Percentiles rank a stretch among this genome's conserved stretches.
Conservation (phyloP, 30 jellyfish, hydroid and myxozoan genomes). For the Turritopsis rubra region DNA sequence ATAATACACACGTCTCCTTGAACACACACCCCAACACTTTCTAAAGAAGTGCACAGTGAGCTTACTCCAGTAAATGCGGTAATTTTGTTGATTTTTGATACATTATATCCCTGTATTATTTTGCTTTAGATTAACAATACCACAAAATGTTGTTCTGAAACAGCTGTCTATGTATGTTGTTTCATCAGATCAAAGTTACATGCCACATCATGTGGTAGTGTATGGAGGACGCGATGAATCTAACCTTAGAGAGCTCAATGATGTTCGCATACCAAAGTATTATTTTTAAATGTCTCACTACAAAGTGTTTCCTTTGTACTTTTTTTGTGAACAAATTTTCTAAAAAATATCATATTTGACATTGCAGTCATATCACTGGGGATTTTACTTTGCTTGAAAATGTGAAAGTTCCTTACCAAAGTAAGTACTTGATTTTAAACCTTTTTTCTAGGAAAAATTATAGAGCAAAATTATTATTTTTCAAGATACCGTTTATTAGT, state of each 20-base stretch:
- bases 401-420: constrained; percentile 57
- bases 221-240: constrained; percentile 72
- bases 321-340: too few species aligned
- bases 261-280: constrained; percentile 68
- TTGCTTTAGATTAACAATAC: constrained; percentile 54
- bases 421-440: constrained; percentile 22
- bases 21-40: too few species aligned
- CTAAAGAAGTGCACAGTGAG: neutral
- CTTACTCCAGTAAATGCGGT: too few species aligned
- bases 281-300: too few species aligned
- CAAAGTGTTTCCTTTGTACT: neutral
- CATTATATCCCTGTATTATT: neutral
- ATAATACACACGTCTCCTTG: too few species aligned
- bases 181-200: constrained; percentile 83
- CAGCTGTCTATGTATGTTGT: constrained; percentile 82
- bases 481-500: too few species aligned
- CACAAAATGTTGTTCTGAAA: constrained; percentile 71
- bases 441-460: neutral
- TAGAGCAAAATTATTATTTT: too few species aligned
- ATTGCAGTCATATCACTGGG: constrained; percentile 80
- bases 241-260: constrained; percentile 52
- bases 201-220: constrained; percentile 82
- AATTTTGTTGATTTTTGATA: neutral
- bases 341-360: too few species aligned
- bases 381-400: constrained; percentile 54